Conservation (phyloP, 2,113 vertebrate genomes). For the Isichthys henryi region DNA sequence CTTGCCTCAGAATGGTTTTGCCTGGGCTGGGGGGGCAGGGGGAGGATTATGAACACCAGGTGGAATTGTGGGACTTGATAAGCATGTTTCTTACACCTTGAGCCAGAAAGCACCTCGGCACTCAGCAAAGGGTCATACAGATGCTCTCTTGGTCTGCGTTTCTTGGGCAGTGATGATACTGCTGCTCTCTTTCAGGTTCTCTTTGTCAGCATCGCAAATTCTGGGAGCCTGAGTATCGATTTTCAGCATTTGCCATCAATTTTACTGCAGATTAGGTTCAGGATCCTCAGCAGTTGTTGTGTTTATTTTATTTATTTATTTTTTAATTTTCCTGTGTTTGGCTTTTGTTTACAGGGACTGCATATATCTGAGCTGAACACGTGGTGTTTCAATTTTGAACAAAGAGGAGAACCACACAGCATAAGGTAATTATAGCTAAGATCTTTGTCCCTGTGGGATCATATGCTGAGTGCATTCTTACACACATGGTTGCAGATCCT, state of each 20-base stretch:
- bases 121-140: background rate
- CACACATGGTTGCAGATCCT: background rate
- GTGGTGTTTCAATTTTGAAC: background rate
- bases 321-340: background rate
- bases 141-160: background rate
- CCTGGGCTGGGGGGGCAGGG: background rate
- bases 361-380: no score
- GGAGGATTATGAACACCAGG: background rate
- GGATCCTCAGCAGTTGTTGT: background rate
- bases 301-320: no score
- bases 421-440: background rate
- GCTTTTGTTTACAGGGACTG: background rate
- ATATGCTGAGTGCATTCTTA: background rate
- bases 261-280: background rate
- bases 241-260: background rate
- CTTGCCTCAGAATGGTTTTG: background rate
- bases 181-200: background rate
- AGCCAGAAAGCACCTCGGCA: background rate
- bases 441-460: background rate
- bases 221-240: background rate
- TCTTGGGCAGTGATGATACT: background rate
- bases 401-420: background rate
- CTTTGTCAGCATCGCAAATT: background rate
- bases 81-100: background rate
- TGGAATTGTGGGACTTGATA: background rate